Evolutionary conservation across 2,113 vertebrate genomes (phyloP).

Genomic region (Silurus meridionalis): DNA sequence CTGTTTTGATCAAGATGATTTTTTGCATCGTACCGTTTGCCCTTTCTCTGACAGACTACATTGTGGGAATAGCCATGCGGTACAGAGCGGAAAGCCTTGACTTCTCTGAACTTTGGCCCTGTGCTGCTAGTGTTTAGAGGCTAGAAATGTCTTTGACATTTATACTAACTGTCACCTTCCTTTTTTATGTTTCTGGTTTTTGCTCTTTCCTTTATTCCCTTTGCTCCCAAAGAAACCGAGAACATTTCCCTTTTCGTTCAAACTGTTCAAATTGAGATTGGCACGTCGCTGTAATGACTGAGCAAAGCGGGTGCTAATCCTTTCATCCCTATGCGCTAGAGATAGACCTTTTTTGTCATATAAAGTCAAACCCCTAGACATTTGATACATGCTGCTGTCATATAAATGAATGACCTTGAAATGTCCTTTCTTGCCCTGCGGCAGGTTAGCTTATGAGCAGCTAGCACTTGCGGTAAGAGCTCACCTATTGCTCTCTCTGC

Average conservation of each 20-base stretch:
- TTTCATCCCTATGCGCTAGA: not conserved
- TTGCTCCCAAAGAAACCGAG: slow-evolving; percentile 17
- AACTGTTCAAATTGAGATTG: slow-evolving; percentile 2
- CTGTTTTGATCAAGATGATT: slow-evolving; percentile 48
- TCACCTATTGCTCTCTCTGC: slow-evolving; percentile 58
- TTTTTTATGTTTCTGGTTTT: slow-evolving; percentile 43
- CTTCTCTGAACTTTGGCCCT: slow-evolving; percentile 40
- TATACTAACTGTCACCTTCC: slow-evolving; percentile 35
- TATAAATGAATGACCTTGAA: slow-evolving; percentile 73
- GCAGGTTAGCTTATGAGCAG: slow-evolving; percentile 50
- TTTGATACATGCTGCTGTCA: slow-evolving; percentile 54
- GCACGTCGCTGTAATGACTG: not conserved
- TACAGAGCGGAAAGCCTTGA: slow-evolving; percentile 30
- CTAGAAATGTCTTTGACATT: slow-evolving; percentile 47
- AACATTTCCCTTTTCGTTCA: slow-evolving; percentile 11
- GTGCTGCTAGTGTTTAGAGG: slow-evolving; percentile 21
- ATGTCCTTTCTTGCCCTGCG: slow-evolving; percentile 71
- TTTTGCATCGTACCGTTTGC: slow-evolving; percentile 46
- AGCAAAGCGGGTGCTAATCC: slow-evolving; percentile 7
- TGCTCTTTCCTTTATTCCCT: slow-evolving; percentile 19
- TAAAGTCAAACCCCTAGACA: not conserved
- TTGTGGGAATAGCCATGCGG: slow-evolving; percentile 8
- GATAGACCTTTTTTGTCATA: slow-evolving; percentile 6
- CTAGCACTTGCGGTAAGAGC: slow-evolving; percentile 38
- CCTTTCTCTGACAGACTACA: slow-evolving; percentile 26